Base-by-base conservation (phyloP, 2,888 invertebrate genomes). In the Chironomus riparius region DNA sequence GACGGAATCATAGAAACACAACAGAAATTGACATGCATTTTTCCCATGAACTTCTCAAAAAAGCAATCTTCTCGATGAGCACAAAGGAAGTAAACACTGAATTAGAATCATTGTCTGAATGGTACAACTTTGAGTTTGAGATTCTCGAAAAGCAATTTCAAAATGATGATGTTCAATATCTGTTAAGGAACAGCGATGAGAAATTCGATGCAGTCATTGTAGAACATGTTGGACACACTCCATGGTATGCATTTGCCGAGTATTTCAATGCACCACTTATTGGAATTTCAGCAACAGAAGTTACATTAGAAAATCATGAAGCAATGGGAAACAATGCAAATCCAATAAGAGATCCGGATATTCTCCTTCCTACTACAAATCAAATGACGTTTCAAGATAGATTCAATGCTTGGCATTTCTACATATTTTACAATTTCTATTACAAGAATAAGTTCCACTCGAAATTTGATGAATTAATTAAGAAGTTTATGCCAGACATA, bases 121-220 rank as follows among this genome's bases (percentile, higher is more conserved):
- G 65, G 65, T 24, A 5, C 21, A 22, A 65, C 6, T 18, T 76
- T 70, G 61, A 69, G 61, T 3, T 69, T 7, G 15, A 70, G 18
- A 68, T 77, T 68, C 21, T 76, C 10, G 65, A 68, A 62, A 4
- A 50, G 28, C 71, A 71, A 56, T 28, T 71, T 10, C 28, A 50
- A 28, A 24, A 15, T n/a, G 18, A 78, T 13, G 79, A 79, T 76
- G 70, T 80, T 12, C 74, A 77, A 75, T 22, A 78, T 5, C 65
- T 79, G 4, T 84, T 50, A 10, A 15, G 83, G 1, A 84, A 83
- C 47, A 84, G 24, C n/a, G 61, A 83, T 47, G 81, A 86, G 28
- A 83, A 84, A 76, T 88, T 88, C 77, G 88, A 88, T 79, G 78
- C 87, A 65, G 84, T 87, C 1, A 82, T 88, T 62, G 83, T 85